These are phyloP conservation scores for Phylloscopus trochilus DNA, from an alignment of 2,113 vertebrate species.

Conservation along the genomic window DNA sequence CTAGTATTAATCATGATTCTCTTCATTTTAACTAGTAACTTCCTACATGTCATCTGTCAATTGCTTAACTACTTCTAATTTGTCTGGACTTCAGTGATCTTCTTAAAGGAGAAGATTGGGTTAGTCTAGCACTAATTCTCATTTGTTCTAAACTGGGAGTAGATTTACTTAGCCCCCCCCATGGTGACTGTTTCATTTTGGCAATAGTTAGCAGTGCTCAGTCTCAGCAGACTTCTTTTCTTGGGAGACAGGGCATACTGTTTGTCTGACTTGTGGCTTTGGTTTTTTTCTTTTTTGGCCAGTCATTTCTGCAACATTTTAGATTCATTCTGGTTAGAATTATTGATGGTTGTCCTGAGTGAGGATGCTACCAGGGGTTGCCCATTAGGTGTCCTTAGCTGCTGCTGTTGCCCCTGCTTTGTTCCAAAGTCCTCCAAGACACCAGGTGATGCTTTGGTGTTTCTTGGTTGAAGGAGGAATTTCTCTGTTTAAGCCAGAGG, in stretches of 20 bases:
- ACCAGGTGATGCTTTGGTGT: background rate
- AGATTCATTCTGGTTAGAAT: background rate
- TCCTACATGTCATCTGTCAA: slow-evolving; percentile 12
- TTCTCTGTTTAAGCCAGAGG: background rate
- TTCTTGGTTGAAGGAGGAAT: background rate
- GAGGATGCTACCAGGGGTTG: background rate
- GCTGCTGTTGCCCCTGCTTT: background rate
- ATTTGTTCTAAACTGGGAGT: slow-evolving; percentile 43
- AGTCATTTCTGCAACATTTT: background rate
- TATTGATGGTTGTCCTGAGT: background rate
- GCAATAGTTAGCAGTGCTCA: background rate
- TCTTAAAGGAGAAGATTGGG: slow-evolving; percentile 55
- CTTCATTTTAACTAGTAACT: slow-evolving; percentile 41
- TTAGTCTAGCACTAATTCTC: slow-evolving; percentile 52
- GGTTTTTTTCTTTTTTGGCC: background rate
- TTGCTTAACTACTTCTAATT: slow-evolving; percentile 30
- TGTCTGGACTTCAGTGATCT: slow-evolving; percentile 53
- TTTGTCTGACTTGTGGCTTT: background rate
- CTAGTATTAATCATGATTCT: slow-evolving; percentile 36
- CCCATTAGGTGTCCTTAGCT: background rate
- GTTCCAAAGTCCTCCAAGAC: background rate
- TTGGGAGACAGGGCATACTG: background rate
- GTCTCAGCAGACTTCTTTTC: background rate
- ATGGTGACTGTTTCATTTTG: background rate
- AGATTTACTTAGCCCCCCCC: slow-evolving; percentile 29